Conservation (phyloP, 2,113 vertebrate genomes). For the Myrmophylax atrothorax region DNA sequence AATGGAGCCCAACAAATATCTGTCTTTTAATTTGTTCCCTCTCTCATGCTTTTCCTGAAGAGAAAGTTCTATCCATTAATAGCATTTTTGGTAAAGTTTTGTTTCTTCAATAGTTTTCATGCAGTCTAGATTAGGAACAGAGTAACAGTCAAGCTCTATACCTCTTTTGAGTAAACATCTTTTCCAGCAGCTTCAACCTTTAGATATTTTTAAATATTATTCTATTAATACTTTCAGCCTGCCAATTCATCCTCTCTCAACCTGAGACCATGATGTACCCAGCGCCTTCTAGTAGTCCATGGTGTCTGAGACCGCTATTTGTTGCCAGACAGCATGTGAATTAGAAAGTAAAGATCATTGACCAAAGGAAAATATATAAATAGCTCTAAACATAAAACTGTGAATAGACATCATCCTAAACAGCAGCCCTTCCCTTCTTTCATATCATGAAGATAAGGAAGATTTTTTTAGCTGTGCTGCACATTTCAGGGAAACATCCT, state of each 20-base stretch:
- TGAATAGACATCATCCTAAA: neutral
- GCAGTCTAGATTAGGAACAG: neutral
- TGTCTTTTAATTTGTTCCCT: neutral
- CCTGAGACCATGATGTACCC: neutral
- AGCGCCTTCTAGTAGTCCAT: neutral
- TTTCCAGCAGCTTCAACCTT: neutral
- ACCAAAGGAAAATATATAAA: neutral
- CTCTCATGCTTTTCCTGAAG: neutral
- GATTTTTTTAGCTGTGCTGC: neutral
- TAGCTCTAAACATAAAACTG: neutral
- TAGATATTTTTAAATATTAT: neutral
- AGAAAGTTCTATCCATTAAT: neutral
- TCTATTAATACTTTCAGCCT: neutral
- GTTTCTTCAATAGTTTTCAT: neutral
- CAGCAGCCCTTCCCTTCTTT: neutral
- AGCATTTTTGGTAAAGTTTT: neutral
- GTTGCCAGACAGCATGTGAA: neutral
- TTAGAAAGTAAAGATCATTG: neutral
- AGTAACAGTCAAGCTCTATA: neutral
- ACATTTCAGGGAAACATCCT: neutral
- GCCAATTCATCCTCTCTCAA: neutral
- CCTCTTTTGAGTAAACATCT: neutral
- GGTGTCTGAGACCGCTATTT: neutral
- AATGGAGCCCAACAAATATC: neutral
- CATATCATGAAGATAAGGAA: neutral